A percentile compares a stretch with the other conserved stretches of the same genome.
Evolutionary conservation across 2,797 vertebrate species (phyloP).

Genomic region (Bucorvus abyssinicus): DNA sequence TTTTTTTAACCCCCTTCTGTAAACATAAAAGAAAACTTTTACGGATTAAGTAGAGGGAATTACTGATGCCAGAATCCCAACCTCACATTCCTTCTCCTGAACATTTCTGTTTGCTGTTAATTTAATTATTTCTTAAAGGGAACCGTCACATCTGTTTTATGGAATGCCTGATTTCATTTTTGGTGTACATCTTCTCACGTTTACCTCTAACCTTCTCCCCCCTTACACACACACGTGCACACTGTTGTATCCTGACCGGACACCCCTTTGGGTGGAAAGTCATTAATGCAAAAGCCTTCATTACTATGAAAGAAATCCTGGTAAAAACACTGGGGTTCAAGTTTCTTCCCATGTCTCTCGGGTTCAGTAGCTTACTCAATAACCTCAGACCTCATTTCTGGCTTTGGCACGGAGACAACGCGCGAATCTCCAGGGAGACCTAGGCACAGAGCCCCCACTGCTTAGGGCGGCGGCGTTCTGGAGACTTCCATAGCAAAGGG

Average conservation of each 20-base stretch:
- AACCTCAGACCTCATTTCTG: constrained; percentile 29
- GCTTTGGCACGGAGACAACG: background rate
- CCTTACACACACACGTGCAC: background rate
- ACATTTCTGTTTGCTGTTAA: constrained; percentile 34
- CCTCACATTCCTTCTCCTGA: constrained; percentile 28
- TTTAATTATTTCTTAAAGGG: constrained; percentile 50
- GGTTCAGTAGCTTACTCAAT: background rate
- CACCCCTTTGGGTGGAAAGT: constrained; percentile 29
- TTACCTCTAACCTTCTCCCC: background rate
- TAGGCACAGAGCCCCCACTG: background rate
- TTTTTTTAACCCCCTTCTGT: constrained; percentile 58
- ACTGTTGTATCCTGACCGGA: background rate
- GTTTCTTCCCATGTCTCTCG: constrained; percentile 34
- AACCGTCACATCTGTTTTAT: constrained; percentile 66
- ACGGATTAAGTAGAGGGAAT: constrained; percentile 47
- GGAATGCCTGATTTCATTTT: constrained; percentile 42
- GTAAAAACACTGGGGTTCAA: constrained; percentile 52
- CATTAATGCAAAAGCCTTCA: constrained; percentile 1
- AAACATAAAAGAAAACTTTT: constrained; percentile 73
- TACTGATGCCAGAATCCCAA: constrained; percentile 41
- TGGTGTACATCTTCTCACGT: background rate
- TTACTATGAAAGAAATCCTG: constrained; percentile 31
- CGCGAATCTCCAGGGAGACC: background rate
- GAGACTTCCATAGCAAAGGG: background rate
- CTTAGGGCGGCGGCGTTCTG: constrained; percentile 24